phyloP scores from a whole-genome alignment of 2,888 invertebrate genomes.

The Ochlodes sylvanus region DNA sequence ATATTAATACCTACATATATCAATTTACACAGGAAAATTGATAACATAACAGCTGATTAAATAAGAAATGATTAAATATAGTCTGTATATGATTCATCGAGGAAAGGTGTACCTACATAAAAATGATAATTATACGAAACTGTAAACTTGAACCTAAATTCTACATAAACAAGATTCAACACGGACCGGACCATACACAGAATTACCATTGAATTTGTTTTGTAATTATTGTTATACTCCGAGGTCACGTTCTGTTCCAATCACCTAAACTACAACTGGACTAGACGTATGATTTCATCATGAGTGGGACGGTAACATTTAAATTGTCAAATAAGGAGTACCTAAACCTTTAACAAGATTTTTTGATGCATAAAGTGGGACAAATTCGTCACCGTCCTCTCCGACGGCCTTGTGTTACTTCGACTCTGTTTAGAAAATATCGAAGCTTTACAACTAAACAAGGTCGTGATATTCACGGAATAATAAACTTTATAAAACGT shows the following conservation, averaged over 20 bases:
- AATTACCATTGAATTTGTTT: constrained; percentile 27
- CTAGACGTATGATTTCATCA: constrained; percentile 24
- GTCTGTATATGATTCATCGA: too few species aligned
- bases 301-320: constrained; percentile 22
- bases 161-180: not conserved
- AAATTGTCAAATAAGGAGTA: constrained; percentile 24
- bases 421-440: constrained; percentile 13
- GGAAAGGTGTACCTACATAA: too few species aligned
- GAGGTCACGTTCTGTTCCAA: constrained; percentile 26
- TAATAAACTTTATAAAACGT: constrained; percentile 1
- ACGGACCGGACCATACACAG: not conserved
- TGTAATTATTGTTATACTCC: constrained; percentile 14
- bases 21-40: not conserved
- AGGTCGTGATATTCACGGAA: not conserved
- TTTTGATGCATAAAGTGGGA: constrained; percentile 8
- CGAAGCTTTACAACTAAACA: not conserved
- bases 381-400: constrained; percentile 46
- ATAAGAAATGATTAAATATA: not conserved
- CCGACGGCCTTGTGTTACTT: constrained; percentile 60
- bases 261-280: constrained; percentile 16
- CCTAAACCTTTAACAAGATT: constrained; percentile 7
- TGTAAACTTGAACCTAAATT: not conserved
- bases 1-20: too few species aligned
- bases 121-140: too few species aligned
- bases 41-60: constrained; percentile 4